Evolutionary conservation across 2,797 vertebrate genomes (phyloP).

Genomic region (Sebastes vulpes): DNA sequence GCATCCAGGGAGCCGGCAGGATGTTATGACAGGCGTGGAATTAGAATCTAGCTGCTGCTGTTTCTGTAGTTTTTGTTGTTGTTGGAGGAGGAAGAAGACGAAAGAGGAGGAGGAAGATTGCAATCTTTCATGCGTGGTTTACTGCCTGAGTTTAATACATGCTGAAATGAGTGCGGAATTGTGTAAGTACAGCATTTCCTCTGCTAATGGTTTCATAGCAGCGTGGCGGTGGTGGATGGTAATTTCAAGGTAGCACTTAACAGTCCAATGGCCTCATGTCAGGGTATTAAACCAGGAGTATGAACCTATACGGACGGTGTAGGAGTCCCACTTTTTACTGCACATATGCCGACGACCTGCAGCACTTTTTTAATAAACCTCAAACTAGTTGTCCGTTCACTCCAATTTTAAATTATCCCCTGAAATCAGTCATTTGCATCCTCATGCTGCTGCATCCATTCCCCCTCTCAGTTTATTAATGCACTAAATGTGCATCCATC

Average conservation of each 20-base stretch:
- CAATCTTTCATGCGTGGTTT: slow-evolving; percentile 60
- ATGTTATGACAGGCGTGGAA: slow-evolving; percentile 56
- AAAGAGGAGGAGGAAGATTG: slow-evolving; percentile 31
- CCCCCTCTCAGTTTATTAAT: background rate
- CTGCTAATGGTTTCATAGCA: slow-evolving; percentile 56
- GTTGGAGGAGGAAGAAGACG: background rate
- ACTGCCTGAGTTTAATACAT: slow-evolving; percentile 60
- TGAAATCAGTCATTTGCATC: background rate
- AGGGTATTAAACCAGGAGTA: slow-evolving; percentile 24
- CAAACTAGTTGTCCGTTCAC: background rate
- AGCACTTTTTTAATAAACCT: slow-evolving; percentile 20
- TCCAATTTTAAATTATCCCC: background rate
- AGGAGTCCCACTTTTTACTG: background rate
- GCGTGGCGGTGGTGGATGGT: slow-evolving; percentile 23
- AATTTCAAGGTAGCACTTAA: slow-evolving; percentile 33
- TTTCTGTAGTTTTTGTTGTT: slow-evolving; percentile 8
- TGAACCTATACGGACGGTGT: background rate
- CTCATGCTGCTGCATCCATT: no score
- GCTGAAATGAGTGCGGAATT: slow-evolving; percentile 53
- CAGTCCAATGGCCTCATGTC: slow-evolving; percentile 30
- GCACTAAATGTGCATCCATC: slow-evolving; percentile 22
- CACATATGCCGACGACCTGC: slow-evolving; percentile 1
- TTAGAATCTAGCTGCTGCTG: slow-evolving; percentile 49
- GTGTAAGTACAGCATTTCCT: slow-evolving; percentile 69
- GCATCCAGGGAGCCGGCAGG: slow-evolving; percentile 39